Percentiles rank a stretch among this genome's conserved stretches.
Conservation (phyloP, 2,113 vertebrate genomes). For the Myanophis thanlyinensis region DNA sequence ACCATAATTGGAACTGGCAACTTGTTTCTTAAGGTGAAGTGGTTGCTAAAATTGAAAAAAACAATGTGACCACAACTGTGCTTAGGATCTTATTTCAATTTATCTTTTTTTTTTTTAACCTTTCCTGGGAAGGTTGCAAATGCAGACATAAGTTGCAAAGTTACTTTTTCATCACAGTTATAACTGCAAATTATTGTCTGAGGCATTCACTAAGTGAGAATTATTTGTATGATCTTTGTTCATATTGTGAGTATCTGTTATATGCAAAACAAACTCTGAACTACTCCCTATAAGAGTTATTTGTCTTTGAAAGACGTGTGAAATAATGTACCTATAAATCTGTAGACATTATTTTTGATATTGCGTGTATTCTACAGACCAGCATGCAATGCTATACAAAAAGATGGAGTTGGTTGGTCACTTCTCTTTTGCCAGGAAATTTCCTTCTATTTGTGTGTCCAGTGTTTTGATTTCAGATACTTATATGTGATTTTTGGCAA, state of each 20-base stretch:
- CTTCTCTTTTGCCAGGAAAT: no score
- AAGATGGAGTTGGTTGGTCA: no score
- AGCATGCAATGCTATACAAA: neutral
- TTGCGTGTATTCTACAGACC: neutral
- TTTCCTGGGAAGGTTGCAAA: neutral
- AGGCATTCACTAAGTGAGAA: neutral
- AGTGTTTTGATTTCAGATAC: neutral
- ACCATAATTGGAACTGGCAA: neutral
- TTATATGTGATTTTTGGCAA: neutral
- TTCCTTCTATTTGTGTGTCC: neutral
- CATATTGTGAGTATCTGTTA: neutral
- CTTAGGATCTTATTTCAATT: neutral
- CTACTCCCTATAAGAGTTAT: neutral
- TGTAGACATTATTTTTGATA: neutral
- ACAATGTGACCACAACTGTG: neutral
- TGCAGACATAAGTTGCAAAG: no score
- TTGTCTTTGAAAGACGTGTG: neutral
- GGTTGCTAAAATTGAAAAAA: neutral
- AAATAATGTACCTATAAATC: neutral
- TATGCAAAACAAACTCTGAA: neutral
- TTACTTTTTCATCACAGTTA: no score
- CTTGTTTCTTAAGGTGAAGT: neutral
- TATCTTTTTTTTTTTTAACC: neutral
- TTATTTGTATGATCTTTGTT: neutral
- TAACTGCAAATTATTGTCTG: neutral